These are phyloP conservation scores for Dascyllus trimaculatus DNA, from an alignment of 2,113 vertebrate genomes.

Conservation along the genomic window DNA sequence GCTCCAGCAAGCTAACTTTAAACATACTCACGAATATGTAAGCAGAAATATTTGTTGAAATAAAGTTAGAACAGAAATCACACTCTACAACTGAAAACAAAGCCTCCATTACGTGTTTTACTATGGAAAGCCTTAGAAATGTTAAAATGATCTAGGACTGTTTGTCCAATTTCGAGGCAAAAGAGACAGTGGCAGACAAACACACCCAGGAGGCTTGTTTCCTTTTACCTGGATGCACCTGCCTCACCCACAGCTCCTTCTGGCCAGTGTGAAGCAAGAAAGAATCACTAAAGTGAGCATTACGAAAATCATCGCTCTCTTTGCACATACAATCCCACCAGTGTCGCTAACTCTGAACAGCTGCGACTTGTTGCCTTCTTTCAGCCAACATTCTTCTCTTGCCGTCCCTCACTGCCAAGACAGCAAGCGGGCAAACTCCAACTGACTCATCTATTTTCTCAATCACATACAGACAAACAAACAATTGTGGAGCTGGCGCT, in stretches of 20 bases:
- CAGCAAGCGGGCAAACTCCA: conserved; percentile 59
- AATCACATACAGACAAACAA: conserved; percentile 55
- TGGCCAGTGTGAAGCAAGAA: conserved; percentile 22
- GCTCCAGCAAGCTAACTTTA: conserved; percentile 26
- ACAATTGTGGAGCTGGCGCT: conserved; percentile 40
- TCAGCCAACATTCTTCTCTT: conserved; percentile 72
- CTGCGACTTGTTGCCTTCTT: conserved; percentile 60
- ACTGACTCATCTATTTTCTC: conserved; percentile 69
- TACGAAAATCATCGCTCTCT: conserved; percentile 31
- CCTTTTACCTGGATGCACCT: conserved; percentile 68
- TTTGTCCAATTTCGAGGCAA: conserved; percentile 6
- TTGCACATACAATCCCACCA: conserved; percentile 59
- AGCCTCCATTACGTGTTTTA: not conserved
- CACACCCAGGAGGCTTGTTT: conserved; percentile 37
- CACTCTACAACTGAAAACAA: not conserved
- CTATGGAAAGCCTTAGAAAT: not conserved
- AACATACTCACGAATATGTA: conserved; percentile 14
- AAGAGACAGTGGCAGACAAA: conserved; percentile 13
- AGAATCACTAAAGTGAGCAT: conserved; percentile 51
- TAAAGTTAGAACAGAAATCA: not conserved
- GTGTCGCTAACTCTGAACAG: conserved; percentile 66
- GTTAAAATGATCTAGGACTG: not conserved
- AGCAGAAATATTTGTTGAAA: not conserved
- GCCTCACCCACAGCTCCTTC: conserved; percentile 41
- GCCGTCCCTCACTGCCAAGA: conserved; percentile 62